Evolutionary conservation across 2,113 vertebrate genomes (phyloP).

Genomic region (Ondatra zibethicus): DNA sequence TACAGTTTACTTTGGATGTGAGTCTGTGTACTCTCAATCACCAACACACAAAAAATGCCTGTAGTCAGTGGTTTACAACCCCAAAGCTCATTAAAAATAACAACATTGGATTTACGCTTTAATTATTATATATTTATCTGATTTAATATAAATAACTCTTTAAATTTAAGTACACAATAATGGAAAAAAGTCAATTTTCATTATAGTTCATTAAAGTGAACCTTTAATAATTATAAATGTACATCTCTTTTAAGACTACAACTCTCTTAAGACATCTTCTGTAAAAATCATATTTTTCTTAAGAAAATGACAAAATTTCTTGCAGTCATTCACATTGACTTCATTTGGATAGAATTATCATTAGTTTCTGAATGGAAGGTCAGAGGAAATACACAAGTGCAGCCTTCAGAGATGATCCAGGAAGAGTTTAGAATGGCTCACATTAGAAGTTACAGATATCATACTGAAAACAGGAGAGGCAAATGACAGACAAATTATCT

Average conservation of each 20-base stretch:
- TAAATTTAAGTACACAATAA: background rate
- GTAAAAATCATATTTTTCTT: constrained; percentile 61
- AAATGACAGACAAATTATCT: constrained; percentile 66
- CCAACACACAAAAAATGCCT: too few species aligned
- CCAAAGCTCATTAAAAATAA: constrained; percentile 4
- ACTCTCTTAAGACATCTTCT: constrained; percentile 18
- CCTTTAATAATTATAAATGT: background rate
- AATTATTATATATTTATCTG: background rate
- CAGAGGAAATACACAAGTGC: constrained; percentile 75
- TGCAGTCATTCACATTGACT: constrained; percentile 63
- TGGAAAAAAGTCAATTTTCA: background rate
- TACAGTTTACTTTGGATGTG: background rate
- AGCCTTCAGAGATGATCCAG: constrained; percentile 64
- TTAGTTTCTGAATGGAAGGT: constrained; percentile 69
- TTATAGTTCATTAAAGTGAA: background rate
- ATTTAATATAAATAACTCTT: background rate
- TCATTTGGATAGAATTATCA: constrained; percentile 71
- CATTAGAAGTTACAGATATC: constrained; percentile 67
- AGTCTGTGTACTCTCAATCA: background rate
- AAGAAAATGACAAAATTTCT: constrained; percentile 72
- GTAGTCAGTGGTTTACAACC: background rate
- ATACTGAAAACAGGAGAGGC: constrained; percentile 56
- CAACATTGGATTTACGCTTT: background rate
- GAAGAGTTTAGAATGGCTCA: constrained; percentile 65
- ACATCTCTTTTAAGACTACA: background rate